These are phyloP conservation scores for Baronia brevicornis DNA, from an alignment of 2,888 invertebrate species.

Conservation along the genomic window DNA sequence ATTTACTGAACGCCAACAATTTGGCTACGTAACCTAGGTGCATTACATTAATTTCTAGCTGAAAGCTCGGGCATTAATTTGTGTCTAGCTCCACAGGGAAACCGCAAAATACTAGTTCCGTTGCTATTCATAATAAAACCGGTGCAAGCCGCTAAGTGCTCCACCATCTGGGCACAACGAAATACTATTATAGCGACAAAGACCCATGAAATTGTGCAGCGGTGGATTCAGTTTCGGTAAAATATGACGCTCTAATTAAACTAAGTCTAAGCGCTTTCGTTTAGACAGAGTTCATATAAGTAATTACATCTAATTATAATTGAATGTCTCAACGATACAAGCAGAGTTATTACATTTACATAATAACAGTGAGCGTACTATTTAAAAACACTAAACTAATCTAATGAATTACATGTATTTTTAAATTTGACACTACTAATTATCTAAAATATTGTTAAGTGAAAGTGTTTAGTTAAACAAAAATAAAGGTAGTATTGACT, in stretches of 20 bases:
- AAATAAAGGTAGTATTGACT: too few species aligned
- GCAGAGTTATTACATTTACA: too few species aligned
- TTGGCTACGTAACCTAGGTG: slow-evolving; percentile 66
- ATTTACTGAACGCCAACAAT: slow-evolving; percentile 64
- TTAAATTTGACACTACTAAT: too few species aligned
- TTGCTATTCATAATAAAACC: slow-evolving; percentile 73
- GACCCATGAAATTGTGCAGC: slow-evolving; percentile 30
- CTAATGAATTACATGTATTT: too few species aligned
- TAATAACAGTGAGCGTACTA: too few species aligned
- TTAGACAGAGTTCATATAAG: too few species aligned
- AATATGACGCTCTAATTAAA: slow-evolving; percentile 12
- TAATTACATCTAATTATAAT: too few species aligned
- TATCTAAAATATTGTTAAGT: too few species aligned
- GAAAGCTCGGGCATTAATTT: slow-evolving; percentile 71
- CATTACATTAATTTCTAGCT: slow-evolving; percentile 73
- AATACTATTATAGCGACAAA: slow-evolving; percentile 63
- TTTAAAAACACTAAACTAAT: too few species aligned
- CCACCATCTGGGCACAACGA: slow-evolving; percentile 64
- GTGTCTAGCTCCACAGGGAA: slow-evolving; percentile 64
- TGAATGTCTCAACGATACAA: too few species aligned
- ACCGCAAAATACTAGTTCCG: slow-evolving; percentile 73
- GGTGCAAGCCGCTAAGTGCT: slow-evolving; percentile 69
- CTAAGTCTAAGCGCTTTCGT: slow-evolving; percentile 2
- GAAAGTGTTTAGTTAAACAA: too few species aligned
- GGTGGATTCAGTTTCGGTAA: slow-evolving; percentile 9